Conservation (phyloP, 2,888 invertebrate genomes). For the Machimus atricapillus region DNA sequence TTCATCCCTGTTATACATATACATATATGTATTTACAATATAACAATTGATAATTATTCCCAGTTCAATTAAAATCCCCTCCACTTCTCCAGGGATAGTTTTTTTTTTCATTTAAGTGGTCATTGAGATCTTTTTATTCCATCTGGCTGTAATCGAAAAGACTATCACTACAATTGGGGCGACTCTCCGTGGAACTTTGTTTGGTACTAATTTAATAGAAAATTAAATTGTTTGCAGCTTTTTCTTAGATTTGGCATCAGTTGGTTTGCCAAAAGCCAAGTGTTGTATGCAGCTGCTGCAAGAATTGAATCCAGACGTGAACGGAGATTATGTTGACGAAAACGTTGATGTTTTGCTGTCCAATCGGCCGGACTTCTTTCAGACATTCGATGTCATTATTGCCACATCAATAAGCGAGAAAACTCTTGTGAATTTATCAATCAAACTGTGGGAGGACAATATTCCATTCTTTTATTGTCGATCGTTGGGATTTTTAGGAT, state of each 20-base stretch:
- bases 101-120: too few species aligned
- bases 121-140: too few species aligned
- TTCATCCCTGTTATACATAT: too few species aligned
- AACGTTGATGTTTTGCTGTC: slow-evolving; percentile 82
- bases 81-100: too few species aligned
- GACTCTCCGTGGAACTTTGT: background rate
- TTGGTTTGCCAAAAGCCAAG: slow-evolving; percentile 85
- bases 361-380: slow-evolving; percentile 88
- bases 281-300: slow-evolving; percentile 81
- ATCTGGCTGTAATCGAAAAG: too few species aligned
- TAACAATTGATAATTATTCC: too few species aligned
- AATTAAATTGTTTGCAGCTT: slow-evolving; percentile 68
- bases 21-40: too few species aligned
- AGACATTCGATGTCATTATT: slow-evolving; percentile 81
- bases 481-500: slow-evolving; percentile 91
- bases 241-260: slow-evolving; percentile 82
- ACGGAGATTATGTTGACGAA: slow-evolving; percentile 92
- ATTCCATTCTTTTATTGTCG: slow-evolving; percentile 87
- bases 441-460: slow-evolving; percentile 82
- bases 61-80: too few species aligned
- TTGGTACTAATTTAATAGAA: background rate
- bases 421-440: slow-evolving; percentile 74
- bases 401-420: slow-evolving; percentile 59
- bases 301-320: slow-evolving; percentile 92
- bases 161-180: too few species aligned